These are phyloP conservation scores for Gortyna flavago DNA, from an alignment of 2,888 invertebrate genomes.

Conservation along the genomic window DNA sequence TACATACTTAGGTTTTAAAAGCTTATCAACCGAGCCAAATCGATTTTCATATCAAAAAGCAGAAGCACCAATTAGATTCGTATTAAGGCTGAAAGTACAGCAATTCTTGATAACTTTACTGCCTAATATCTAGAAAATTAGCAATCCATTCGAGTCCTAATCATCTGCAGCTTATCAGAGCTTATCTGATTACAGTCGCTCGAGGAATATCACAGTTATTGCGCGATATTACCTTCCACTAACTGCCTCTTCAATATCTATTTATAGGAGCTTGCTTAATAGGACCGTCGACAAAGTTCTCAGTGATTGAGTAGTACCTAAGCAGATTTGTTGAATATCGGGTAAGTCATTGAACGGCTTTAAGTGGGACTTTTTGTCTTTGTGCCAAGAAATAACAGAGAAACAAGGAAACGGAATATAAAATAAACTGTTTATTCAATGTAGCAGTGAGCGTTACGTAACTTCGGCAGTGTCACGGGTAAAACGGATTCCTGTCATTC, in stretches of 20 bases:
- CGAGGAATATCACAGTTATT: constrained; percentile 37
- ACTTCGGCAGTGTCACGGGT: not conserved
- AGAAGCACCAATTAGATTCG: constrained; percentile 3
- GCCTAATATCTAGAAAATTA: constrained; percentile 21
- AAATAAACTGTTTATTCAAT: not conserved
- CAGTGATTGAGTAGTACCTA: not conserved
- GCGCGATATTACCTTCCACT: constrained; percentile 19
- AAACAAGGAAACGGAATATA: not conserved
- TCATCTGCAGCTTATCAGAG: constrained; percentile 32
- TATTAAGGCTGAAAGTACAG: not conserved
- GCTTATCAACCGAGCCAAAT: not conserved
- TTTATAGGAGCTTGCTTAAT: constrained; percentile 5
- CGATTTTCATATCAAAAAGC: constrained; percentile 3
- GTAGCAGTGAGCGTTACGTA: not conserved
- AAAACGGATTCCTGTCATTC: not conserved
- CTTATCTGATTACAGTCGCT: constrained; percentile 31
- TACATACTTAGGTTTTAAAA: not conserved
- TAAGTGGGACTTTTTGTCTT: not conserved
- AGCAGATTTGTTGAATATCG: not conserved
- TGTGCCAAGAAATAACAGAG: not conserved
- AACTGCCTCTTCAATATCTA: constrained; percentile 7
- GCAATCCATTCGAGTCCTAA: constrained; percentile 20
- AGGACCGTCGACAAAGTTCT: constrained; percentile 13
- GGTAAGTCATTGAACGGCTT: not conserved
- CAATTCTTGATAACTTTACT: constrained; percentile 26